Base-by-base conservation (phyloP, 2,888 invertebrate genomes). In the Harpagoxenus sublaevis region DNA sequence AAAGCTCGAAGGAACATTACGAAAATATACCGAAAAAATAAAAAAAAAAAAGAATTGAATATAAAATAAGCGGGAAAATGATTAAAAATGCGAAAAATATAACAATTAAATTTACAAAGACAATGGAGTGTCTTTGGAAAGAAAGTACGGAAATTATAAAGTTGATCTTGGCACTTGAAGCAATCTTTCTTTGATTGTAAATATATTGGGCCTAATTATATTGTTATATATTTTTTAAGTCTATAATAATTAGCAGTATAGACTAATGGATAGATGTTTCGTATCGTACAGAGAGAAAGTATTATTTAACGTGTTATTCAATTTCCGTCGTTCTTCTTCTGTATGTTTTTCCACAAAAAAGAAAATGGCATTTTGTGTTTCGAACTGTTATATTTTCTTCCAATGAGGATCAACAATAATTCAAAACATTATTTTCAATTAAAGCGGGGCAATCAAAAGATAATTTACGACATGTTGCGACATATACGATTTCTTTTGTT, bases 141-240 rank as follows among this genome's bases (percentile, higher is more conserved):
- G 18, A 31, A n/a, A 51, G 8, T 31, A 48, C 10, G 18, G 53
- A 71, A 53, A n/a, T 5, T 48, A 28, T 2, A 9, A 66, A 18
- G 3, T 35, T 51, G 12, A 12, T 42, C n/a, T 66, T 23, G 48
- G 3, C 2, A 12, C n/a, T 35, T 39, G 2, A 51, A n/a, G 3
- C 3, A n/a, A 1, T 51, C 28, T 4, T 51, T 70, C 1, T 35
- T 70, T 28, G 18, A n/a, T 18, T 31, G 39, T n/a, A 23, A 23
- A 23, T 23, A 9, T n/a, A n/a, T 62, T 10, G 10, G 10, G 3
- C 5, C 10, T 42, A 63, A 39, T 23, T 23, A 23, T n/a, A 65
- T 63, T 23, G 10, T 23, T 23, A n/a, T 28, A n/a, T 62, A 68
- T 48, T 55, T 71, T 23, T 73, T 39, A 15, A 73, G 18, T 73